Percentiles rank a stretch among this genome's conserved stretches.
phyloP scores from a whole-genome alignment of 2,113 vertebrate genomes.

The Isichthys henryi region DNA sequence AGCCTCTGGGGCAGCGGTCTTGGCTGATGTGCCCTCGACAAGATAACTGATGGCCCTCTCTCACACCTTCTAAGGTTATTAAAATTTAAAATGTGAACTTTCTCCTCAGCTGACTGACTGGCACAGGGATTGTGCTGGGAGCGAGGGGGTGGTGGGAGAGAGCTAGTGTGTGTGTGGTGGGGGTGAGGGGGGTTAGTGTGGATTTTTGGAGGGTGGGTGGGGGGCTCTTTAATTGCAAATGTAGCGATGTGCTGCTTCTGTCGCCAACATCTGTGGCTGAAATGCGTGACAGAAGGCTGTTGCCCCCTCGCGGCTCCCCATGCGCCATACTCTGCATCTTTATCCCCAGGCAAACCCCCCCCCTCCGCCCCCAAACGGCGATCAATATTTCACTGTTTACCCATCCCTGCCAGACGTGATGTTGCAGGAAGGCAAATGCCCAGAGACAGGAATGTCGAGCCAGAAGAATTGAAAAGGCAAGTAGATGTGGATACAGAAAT shows the following conservation, averaged over 20 bases:
- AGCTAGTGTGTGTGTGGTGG: slow-evolving; percentile 13
- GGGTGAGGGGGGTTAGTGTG: not conserved
- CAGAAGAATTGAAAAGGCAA: not conserved
- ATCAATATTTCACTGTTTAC: slow-evolving; percentile 54
- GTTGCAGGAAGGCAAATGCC: not conserved
- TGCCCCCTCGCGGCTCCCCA: slow-evolving; percentile 26
- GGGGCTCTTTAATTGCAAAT: slow-evolving; percentile 19
- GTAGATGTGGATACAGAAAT: not conserved
- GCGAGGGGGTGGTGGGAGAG: slow-evolving; percentile 28
- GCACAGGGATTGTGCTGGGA: slow-evolving; percentile 33
- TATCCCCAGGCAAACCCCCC: slow-evolving; percentile 16
- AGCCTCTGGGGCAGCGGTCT: not conserved
- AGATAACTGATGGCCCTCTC: slow-evolving; percentile 50
- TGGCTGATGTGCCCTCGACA: slow-evolving; percentile 11
- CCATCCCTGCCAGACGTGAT: slow-evolving; percentile 33
- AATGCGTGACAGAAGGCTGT: slow-evolving; percentile 47
- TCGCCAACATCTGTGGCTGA: slow-evolving; percentile 51
- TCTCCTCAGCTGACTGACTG: slow-evolving; percentile 13
- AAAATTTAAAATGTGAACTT: slow-evolving; percentile 19
- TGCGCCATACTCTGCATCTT: slow-evolving; percentile 7
- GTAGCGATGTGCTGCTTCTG: slow-evolving; percentile 29
- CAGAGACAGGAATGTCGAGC: not conserved
- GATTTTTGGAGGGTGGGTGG: not conserved
- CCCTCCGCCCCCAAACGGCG: slow-evolving; percentile 12
- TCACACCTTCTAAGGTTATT: slow-evolving; percentile 33